A percentile compares a stretch with the other conserved stretches of the same genome.
Evolutionary conservation across 2,797 vertebrate genomes (phyloP).

Genomic region (Telmatherina bonti): DNA sequence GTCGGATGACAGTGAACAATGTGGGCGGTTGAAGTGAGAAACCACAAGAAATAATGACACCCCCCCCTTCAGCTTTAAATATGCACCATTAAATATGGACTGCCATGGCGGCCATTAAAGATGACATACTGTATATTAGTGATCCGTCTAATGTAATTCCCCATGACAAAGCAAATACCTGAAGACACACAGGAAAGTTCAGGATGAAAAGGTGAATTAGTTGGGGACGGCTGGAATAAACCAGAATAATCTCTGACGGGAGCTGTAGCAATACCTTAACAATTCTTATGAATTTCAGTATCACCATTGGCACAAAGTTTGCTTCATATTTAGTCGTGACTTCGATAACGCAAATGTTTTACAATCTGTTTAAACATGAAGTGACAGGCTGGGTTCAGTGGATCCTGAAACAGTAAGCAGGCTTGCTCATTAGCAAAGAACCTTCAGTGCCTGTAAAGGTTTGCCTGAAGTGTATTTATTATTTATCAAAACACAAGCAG

Average conservation of each 20-base stretch:
- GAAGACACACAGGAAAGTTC: too few species aligned
- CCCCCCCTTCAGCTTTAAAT: background rate
- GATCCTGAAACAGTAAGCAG: background rate
- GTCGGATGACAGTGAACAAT: background rate
- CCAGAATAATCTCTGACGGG: background rate
- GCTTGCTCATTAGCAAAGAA: background rate
- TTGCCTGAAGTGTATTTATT: slow-evolving; percentile 2
- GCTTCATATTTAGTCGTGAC: background rate
- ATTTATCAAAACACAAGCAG: background rate
- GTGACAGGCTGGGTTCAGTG: background rate
- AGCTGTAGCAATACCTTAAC: background rate
- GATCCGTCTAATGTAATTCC: too few species aligned
- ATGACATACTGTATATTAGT: background rate
- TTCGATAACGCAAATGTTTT: background rate
- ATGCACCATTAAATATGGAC: too few species aligned
- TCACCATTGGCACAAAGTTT: background rate
- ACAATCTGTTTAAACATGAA: background rate
- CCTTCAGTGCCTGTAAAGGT: slow-evolving; percentile 1
- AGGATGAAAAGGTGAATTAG: too few species aligned
- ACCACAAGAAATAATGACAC: background rate
- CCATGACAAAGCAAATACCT: too few species aligned
- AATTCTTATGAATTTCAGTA: background rate
- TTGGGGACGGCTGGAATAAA: background rate
- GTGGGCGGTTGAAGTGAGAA: background rate
- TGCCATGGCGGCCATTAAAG: too few species aligned